A percentile compares a stretch with the other conserved stretches of the same genome.
phyloP scores from a whole-genome alignment of 2,888 invertebrate genomes.

The Nycteola revayana region DNA sequence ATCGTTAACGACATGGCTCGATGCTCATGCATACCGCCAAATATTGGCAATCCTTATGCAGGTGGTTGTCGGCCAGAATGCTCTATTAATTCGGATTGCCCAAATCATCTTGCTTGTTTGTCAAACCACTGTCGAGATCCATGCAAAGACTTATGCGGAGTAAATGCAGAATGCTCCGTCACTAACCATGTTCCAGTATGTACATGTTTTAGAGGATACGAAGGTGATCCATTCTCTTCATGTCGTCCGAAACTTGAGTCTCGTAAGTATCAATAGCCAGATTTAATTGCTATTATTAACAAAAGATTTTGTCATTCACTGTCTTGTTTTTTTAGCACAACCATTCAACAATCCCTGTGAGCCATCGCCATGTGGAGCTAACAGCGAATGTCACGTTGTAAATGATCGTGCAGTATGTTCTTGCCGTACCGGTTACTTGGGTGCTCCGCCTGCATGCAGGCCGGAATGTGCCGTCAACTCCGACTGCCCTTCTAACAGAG shows the following conservation, averaged over 20 bases:
- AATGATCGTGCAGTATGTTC: conserved; percentile 88
- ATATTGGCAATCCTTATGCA: conserved; percentile 92
- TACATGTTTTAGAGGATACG: conserved; percentile 87
- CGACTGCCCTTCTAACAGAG: conserved; percentile 87
- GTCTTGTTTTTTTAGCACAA: conserved; percentile 25
- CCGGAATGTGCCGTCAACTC: conserved; percentile 90
- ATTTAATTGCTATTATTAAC: too few relatives aligned
- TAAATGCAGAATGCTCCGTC: conserved; percentile 91
- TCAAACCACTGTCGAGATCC: conserved; percentile 93
- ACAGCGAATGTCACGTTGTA: conserved; percentile 87
- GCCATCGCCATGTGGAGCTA: conserved; percentile 89
- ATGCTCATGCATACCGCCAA: conserved; percentile 94
- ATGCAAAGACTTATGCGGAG: conserved; percentile 91
- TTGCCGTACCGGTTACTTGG: conserved; percentile 86
- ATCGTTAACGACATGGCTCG: conserved; percentile 85
- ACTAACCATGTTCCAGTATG: conserved; percentile 92
- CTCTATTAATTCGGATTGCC: conserved; percentile 90
- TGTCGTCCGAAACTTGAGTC: conserved; percentile 83
- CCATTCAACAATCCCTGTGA: conserved; percentile 84
- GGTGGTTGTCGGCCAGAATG: conserved; percentile 94
- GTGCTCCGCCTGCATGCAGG: conserved; percentile 88
- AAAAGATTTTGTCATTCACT: too few relatives aligned
- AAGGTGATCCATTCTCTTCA: conserved; percentile 92
- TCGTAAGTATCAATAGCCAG: conserved; percentile 82
- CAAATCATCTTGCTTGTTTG: conserved; percentile 88